Evolutionary conservation across 2,888 invertebrate species (phyloP), one percentile per base, ranked within the genome.

Genomic region (Lottia scabra): DNA sequence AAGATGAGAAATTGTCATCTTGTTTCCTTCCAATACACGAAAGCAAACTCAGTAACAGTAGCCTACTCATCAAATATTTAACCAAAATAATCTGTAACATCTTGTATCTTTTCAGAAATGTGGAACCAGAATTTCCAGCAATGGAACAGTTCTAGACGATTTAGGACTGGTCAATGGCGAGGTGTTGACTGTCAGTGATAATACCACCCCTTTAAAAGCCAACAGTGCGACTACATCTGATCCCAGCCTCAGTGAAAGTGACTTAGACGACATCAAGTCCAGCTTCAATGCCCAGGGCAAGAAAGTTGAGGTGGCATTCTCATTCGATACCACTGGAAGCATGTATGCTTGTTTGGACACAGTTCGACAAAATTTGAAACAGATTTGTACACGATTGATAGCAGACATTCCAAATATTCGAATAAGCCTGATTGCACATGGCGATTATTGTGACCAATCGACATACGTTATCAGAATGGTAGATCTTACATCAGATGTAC

Each of bases 301-400:
- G n/a, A 77, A 75, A 10, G 83, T 88, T 2, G 88, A 88, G 46
- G 85, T 88, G 0, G 85, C 84, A 0, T 87, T 88, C 69, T 87
- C 85, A n/a, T 88, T 88, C 70, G 88, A 88, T 74, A 88, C 88
- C 0, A 88, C 88, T 0, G 88, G 87, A 8, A 88, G 87, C 73
- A 88, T 88, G 88, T 81, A 81, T 72, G 67, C 76, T 23, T 85
- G 83, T 72, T 72, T 88, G 0, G 43, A 63, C 4, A 71, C 75
- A 78, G 87, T 87, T 2, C 75, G 87, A 8, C 46, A 63, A 4
- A 84, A 85, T 30, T 73, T 87, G 16, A 70, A 77, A 15, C 80
- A 82, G 23, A 80, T 83, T 13, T 83, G 83, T 67, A 73, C 75
- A 8, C 78, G 86, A 15, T 80, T 87, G 26, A 46, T 87, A 2